Base-by-base conservation (phyloP, 1,140 invertebrate genomes). In the Cyphomyrmex costatus region DNA sequence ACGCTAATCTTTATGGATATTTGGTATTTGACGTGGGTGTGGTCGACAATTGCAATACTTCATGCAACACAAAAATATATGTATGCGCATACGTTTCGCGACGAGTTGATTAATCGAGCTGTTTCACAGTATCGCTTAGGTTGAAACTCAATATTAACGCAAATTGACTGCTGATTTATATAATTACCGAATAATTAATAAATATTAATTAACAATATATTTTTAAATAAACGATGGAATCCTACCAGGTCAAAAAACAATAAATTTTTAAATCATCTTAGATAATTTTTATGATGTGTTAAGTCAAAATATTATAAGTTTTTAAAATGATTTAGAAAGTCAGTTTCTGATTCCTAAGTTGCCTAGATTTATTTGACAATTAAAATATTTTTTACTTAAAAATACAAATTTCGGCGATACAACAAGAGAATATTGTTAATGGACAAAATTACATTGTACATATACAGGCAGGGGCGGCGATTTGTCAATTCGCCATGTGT, bases 391-490 rank as follows among this genome's bases (percentile, higher is more conserved):
- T 63, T 49, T n/a, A n/a, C 42, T 33, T 46, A 16, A 49, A 83
- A 79, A 79, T 70, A 27, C 24, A 49, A 36, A 58, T 89, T 61
- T 8, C 12, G 21, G 33, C 56, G 73, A 87, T 76, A 85, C 30
- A 1, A 7, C 7, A 21, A 19, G 42, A 7, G 19, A 14, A 36
- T 36, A 27, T 66, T 36, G 61, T 61, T 83, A 88, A 88, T 73
- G 27, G 14, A 8, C 24, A 36, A 8, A 36, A 12, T 36, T 76
- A 14, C 14, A 68, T 88, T 71, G 76, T 77, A 56, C 65, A 58
- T 84, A n/a, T n/a, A n/a, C n/a, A n/a, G n/a, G n/a, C n/a, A n/a
- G n/a, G n/a, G n/a, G n/a, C n/a, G n/a, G n/a, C n/a, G n/a, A n/a
- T n/a, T n/a, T n/a, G n/a, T n/a, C n/a, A n/a, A n/a, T n/a, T n/a